Percentiles rank a stretch among this genome's conserved stretches.
These are phyloP conservation scores for Premnoplex brunnescens DNA, from an alignment of 2,797 vertebrate genomes.

Conservation along the genomic window DNA sequence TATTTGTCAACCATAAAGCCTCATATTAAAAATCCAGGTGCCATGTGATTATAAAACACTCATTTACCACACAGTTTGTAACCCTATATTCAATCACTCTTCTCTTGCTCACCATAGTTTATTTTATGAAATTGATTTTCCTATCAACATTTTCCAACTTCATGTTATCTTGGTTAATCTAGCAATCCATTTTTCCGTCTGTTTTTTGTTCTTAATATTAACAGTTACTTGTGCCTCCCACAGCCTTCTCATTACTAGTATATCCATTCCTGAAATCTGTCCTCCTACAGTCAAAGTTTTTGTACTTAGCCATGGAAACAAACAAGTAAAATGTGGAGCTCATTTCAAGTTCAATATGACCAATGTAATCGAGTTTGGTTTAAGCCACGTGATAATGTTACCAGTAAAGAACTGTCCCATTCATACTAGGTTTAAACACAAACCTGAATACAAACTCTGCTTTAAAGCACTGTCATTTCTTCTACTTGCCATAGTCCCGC, in stretches of 20 bases:
- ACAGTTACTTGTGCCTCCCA: not conserved
- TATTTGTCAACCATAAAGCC: not conserved
- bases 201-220: not conserved
- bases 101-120: not conserved
- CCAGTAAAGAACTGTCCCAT: not conserved
- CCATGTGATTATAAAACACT: not conserved
- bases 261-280: not conserved
- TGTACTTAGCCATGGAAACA: not conserved
- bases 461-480: not conserved
- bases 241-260: not conserved
- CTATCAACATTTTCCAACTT: conserved; percentile 3
- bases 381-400: not conserved
- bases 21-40: not conserved
- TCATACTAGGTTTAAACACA: not conserved
- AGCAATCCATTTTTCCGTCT: not conserved
- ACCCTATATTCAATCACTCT: not conserved
- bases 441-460: not conserved
- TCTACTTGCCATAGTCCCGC: not conserved
- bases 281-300: not conserved
- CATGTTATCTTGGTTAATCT: not conserved
- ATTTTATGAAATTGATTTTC: not conserved
- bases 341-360: not conserved
- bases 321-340: not conserved
- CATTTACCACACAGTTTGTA: not conserved
- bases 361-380: not conserved